Evolutionary conservation across 2,797 vertebrate genomes (phyloP).

Genomic region (Betta splendens): DNA sequence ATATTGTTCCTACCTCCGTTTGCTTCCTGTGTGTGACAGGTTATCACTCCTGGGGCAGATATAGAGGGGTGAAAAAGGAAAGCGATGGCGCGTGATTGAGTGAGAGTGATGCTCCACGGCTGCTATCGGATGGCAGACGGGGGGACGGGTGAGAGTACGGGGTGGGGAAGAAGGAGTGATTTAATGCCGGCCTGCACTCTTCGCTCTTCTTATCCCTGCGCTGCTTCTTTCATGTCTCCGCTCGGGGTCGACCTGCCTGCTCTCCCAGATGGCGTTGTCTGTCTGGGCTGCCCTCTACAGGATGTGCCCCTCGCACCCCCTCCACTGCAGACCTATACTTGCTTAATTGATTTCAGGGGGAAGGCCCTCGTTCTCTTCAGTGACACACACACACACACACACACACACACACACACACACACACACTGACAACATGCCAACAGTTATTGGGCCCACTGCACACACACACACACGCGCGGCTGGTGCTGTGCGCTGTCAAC

Average conservation of each 20-base stretch:
- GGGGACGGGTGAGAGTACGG: conserved; percentile 42
- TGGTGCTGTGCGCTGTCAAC: conserved; percentile 87
- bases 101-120: conserved; percentile 67
- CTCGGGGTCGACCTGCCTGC: conserved; percentile 75
- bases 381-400: conserved; percentile 54
- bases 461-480: conserved; percentile 81
- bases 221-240: conserved; percentile 80
- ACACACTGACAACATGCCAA: conserved; percentile 75
- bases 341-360: conserved; percentile 91
- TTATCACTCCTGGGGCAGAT: conserved; percentile 71
- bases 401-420: conserved; percentile 59
- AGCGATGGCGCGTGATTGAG: conserved; percentile 51
- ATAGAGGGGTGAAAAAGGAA: conserved; percentile 40
- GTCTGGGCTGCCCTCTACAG: conserved; percentile 78
- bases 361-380: conserved; percentile 59
- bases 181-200: conserved; percentile 74
- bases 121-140: conserved; percentile 71
- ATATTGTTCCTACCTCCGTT: conserved; percentile 61
- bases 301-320: conserved; percentile 78
- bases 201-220: conserved; percentile 63
- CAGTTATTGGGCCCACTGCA: conserved; percentile 51
- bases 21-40: conserved; percentile 81
- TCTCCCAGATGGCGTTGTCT: conserved; percentile 91
- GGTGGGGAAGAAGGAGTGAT: conserved; percentile 71
- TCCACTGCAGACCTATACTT: conserved; percentile 66